phyloP scores from a whole-genome alignment of 1,140 invertebrate genomes.

The Patella vulgata region DNA sequence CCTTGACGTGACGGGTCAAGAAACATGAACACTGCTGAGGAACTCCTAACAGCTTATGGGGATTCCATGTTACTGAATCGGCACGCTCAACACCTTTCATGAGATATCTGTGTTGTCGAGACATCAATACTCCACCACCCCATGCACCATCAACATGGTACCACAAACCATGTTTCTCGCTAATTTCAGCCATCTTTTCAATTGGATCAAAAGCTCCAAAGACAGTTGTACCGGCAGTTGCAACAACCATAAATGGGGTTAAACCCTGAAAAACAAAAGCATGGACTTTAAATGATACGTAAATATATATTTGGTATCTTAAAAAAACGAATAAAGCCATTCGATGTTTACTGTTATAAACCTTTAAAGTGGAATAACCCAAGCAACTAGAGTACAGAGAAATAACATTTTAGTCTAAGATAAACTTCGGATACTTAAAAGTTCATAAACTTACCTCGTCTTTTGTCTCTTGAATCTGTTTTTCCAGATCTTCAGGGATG shows the following conservation, averaged over 20 bases:
- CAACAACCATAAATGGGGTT: conserved; percentile 92
- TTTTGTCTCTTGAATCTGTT: conserved; percentile 84
- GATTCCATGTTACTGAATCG: conserved; percentile 98
- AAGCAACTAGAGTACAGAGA: too few species aligned
- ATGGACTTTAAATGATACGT: neutral
- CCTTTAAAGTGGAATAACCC: too few species aligned
- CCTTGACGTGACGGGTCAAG: conserved; percentile 83
- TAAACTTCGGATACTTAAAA: too few species aligned
- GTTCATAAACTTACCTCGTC: conserved; percentile 69
- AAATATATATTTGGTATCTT: neutral
- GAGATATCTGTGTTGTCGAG: conserved; percentile 88
- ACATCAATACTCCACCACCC: conserved; percentile 94
- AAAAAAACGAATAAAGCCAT: neutral
- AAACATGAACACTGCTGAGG: conserved; percentile 97
- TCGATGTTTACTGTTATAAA: too few species aligned
- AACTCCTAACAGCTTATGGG: conserved; percentile 97
- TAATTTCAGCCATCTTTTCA: conserved; percentile 92
- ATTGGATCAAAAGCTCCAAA: conserved; percentile 94
- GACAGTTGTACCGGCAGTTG: conserved; percentile 90
- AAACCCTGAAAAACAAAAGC: conserved; percentile 72
- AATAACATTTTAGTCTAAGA: too few species aligned
- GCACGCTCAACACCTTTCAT: conserved; percentile 92
- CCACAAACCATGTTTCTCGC: conserved; percentile 94
- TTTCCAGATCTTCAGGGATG: conserved; percentile 88
- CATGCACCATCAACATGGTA: conserved; percentile 98